Base-by-base conservation (phyloP, 2,888 invertebrate species). In the Sylvicola cinctus region DNA sequence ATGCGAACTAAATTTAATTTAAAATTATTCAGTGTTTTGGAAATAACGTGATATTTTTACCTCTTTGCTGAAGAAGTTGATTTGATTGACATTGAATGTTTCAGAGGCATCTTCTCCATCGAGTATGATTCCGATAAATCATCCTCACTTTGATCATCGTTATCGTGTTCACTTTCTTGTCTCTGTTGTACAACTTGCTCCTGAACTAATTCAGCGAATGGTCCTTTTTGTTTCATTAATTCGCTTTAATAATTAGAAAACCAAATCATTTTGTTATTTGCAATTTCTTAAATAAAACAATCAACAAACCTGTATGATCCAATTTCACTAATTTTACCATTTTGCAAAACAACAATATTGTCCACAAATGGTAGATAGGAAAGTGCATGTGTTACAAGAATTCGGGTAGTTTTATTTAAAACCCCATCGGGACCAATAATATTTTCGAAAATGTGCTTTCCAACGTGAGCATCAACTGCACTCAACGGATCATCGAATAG, bases 401-500 rank as follows among this genome's bases (percentile, higher is more conserved):
- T 60, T 39, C 95, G 68, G 0, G 95, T 93, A 63, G 78, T 83
- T 44, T 62, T 58, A 43, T 71, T 71, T 34, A 87, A 58, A 11
- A 85, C 43, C 43, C 81, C 73, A 39, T 63, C 65, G 1, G 83
- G 78, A 20, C 91, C 87, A 40, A 96, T 72, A 16, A 70, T 57
- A 61, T 63, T 45, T 43, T 95, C 85, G 51, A 96, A 98, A 47
- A 96, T 88, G 52, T 95, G 93, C 61, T 90, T 91, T 11, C 95
- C 95, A 33, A 96, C 95, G 54, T 96, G 95, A 17, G 88, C 76
- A 58, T 96, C 96, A 2, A 96, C 95, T 4, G 95, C 95, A 51
- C 88, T 88, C 32, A 84, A 61, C 3, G 96, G 95, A 66, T 98
- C 96, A 52, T 98, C 96, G 46, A 98, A 62, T 49, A 91, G 74